Percentiles rank a stretch among this genome's conserved stretches.
Evolutionary conservation across 2,888 invertebrate species (phyloP).

Genomic region (Drosophila imparisetae): DNA sequence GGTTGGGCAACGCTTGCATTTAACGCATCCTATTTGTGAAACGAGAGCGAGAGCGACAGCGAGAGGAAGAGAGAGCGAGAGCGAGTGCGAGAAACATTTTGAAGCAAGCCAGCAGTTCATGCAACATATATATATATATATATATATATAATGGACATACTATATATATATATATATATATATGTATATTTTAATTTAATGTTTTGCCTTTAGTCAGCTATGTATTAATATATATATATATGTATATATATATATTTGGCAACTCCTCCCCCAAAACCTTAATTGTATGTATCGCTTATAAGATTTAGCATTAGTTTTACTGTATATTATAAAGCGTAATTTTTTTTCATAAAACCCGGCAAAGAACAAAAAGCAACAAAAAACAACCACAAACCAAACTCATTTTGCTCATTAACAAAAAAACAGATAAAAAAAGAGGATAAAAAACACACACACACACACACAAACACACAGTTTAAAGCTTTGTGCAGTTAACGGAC

Average conservation of each 20-base stretch:
- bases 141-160: background rate
- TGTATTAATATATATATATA: conserved; percentile 11
- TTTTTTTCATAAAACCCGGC: conserved; percentile 9
- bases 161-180: background rate
- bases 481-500: conserved; percentile 55
- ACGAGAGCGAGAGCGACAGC: background rate
- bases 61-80: background rate
- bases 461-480: conserved; percentile 6
- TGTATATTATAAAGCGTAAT: conserved; percentile 49
- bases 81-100: conserved; percentile 11
- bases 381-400: background rate
- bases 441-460: background rate
- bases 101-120: conserved; percentile 15
- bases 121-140: conserved; percentile 3
- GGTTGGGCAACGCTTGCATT: conserved; percentile 33
- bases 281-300: conserved; percentile 36
- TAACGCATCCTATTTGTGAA: conserved; percentile 16
- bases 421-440: background rate
- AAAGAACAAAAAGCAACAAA: background rate
- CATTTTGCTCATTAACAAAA: background rate
- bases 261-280: background rate
- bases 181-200: conserved; percentile 27
- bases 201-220: conserved; percentile 52
- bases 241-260: conserved; percentile 10
- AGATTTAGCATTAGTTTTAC: conserved; percentile 41